A percentile compares a stretch with the other conserved stretches of the same genome.
Conservation (phyloP, 2,888 invertebrate genomes). For the Hecatera dysodea region DNA sequence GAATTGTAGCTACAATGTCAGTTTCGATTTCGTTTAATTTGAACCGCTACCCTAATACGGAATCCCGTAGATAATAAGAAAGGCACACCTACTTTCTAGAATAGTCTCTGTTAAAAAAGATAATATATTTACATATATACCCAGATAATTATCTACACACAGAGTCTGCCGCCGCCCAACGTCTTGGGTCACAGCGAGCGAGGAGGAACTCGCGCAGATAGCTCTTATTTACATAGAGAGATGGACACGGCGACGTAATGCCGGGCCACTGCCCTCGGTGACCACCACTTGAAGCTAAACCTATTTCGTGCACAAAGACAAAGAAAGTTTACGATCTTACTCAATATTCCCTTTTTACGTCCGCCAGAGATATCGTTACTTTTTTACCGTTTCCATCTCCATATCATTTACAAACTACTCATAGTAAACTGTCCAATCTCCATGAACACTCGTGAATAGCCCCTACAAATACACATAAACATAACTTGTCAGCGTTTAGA, state of each 20-base stretch:
- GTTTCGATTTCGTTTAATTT: background rate
- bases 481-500: background rate
- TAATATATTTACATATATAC: too few relatives aligned
- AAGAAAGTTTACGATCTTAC: constrained; percentile 47
- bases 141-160: background rate
- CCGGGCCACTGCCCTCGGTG: constrained; percentile 16
- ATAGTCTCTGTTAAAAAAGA: background rate
- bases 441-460: background rate
- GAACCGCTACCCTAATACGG: background rate
- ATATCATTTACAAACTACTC: constrained; percentile 30
- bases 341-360: constrained; percentile 34
- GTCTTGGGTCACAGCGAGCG: background rate
- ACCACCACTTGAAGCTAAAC: constrained; percentile 31
- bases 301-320: constrained; percentile 38
- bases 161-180: background rate
- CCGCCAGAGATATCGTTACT: constrained; percentile 16
- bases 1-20: background rate
- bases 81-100: too few relatives aligned
- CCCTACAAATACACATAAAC: background rate
- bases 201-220: constrained; percentile 2
- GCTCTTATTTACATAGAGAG: constrained; percentile 8
- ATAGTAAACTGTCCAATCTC: constrained; percentile 12
- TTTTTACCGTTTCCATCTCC: constrained; percentile 37
- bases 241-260: background rate
- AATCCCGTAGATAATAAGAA: background rate